phyloP scores from a whole-genome alignment of 2,113 vertebrate species.

The Gyps fulvus region DNA sequence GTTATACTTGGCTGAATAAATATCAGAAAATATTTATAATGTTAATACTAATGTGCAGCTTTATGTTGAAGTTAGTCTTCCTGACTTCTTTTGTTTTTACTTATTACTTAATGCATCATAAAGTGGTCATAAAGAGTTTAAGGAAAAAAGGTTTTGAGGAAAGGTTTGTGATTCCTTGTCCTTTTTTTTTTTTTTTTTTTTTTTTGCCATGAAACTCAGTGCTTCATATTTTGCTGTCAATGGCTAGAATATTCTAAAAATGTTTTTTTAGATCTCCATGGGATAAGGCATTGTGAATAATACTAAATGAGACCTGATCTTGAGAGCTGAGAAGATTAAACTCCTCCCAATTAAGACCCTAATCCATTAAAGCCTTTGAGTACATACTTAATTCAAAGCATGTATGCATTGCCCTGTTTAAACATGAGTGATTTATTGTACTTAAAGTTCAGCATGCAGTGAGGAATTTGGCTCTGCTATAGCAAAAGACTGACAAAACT shows the following conservation, averaged over 20 bases:
- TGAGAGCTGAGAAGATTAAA: constrained; percentile 22
- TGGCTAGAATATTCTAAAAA: background rate
- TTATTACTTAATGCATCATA: background rate
- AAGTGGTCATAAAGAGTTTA: background rate
- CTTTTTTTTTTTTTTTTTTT: background rate
- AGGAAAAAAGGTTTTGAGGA: background rate
- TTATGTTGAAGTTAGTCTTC: background rate
- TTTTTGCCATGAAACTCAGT: background rate
- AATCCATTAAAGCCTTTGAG: constrained; percentile 43
- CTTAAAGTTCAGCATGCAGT: background rate
- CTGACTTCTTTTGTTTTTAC: background rate
- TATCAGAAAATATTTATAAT: background rate
- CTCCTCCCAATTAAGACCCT: constrained; percentile 7
- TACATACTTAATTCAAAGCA: constrained; percentile 12
- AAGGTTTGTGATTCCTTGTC: background rate
- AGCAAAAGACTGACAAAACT: background rate
- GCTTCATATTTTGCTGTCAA: background rate
- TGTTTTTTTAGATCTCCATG: background rate
- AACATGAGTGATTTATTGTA: background rate
- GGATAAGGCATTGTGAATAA: background rate
- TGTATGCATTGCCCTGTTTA: constrained; percentile 19
- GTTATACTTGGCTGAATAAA: background rate
- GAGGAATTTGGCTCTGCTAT: background rate
- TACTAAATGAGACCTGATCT: background rate
- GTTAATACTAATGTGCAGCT: background rate